Conservation (phyloP, 1,140 invertebrate species). For the Drosophila cardini region DNA sequence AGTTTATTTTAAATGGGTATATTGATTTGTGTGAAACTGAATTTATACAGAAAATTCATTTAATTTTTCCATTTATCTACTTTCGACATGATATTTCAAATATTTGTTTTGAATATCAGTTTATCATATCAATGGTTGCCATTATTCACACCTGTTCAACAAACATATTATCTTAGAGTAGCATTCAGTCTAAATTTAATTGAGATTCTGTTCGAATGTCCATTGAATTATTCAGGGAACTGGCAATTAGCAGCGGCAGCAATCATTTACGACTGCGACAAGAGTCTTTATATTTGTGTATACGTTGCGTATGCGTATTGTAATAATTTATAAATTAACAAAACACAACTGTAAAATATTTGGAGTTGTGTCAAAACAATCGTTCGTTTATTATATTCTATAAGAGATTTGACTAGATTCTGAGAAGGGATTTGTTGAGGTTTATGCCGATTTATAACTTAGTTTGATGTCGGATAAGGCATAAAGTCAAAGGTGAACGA, state of each 20-base stretch:
- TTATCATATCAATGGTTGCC: too few species aligned
- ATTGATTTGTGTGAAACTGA: neutral
- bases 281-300: slow-evolving; percentile 14
- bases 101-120: too few species aligned
- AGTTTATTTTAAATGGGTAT: neutral
- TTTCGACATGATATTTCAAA: too few species aligned
- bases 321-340: slow-evolving; percentile 16
- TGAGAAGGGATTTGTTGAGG: too few species aligned
- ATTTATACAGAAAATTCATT: too few species aligned
- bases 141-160: too few species aligned
- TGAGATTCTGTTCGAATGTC: slow-evolving; percentile 11
- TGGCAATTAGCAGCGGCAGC: slow-evolving; percentile 31
- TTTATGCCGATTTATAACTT: neutral
- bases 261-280: slow-evolving; percentile 30
- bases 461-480: too few species aligned
- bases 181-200: neutral
- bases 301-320: slow-evolving; percentile 4
- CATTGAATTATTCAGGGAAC: slow-evolving; percentile 31
- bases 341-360: neutral
- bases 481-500: too few species aligned
- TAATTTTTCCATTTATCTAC: too few species aligned
- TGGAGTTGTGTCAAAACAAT: neutral
- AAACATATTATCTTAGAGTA: too few species aligned
- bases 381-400: too few species aligned
- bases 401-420: neutral